A percentile compares a stretch with the other conserved stretches of the same genome.
These are phyloP conservation scores for Rhagonycha lutea DNA, from an alignment of 2,888 invertebrate species.

Conservation along the genomic window DNA sequence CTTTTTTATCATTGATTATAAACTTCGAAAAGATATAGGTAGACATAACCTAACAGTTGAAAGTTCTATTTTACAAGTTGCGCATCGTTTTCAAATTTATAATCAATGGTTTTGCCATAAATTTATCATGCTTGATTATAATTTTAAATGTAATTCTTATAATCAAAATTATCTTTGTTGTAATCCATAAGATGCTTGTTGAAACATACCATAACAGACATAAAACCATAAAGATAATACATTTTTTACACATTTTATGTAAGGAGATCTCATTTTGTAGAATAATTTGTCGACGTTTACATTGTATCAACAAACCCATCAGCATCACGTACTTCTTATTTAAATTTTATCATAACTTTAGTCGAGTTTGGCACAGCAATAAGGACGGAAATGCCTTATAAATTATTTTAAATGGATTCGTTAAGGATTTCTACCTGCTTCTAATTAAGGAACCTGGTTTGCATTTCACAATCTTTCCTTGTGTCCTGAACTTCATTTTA, in stretches of 20 bases:
- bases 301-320: constrained; percentile 10
- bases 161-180: not conserved
- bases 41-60: too few species aligned
- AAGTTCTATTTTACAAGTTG: not conserved
- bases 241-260: constrained; percentile 11
- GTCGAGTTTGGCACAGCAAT: constrained; percentile 10
- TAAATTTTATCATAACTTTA: constrained; percentile 8
- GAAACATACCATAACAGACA: not conserved
- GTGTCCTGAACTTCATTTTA: too few species aligned
- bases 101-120: not conserved
- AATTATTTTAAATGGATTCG: not conserved
- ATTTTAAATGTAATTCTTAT: not conserved
- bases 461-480: not conserved
- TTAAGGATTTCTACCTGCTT: not conserved
- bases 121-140: not conserved
- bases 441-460: not conserved
- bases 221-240: not conserved
- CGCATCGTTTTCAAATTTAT: not conserved
- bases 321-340: constrained; percentile 9
- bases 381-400: constrained; percentile 9
- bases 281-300: constrained; percentile 5
- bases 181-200: not conserved
- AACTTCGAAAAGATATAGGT: too few species aligned
- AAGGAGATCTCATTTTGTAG: constrained; percentile 11
- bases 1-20: too few species aligned